Conservation (phyloP, 1,140 invertebrate species). For the Teleogryllus occipitalis region DNA sequence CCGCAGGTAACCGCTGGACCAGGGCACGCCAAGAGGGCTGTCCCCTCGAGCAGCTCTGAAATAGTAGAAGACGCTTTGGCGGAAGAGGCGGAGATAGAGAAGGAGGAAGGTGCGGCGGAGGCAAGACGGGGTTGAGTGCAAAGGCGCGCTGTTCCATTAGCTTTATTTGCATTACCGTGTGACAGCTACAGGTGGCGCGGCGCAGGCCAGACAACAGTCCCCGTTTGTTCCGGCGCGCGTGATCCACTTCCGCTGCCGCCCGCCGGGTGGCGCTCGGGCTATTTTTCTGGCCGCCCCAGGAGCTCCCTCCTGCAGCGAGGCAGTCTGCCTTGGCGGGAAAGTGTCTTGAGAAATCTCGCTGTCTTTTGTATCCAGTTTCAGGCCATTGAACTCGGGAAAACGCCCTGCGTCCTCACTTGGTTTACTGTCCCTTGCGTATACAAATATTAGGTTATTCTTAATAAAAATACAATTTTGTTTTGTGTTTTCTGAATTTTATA, state of each 20-base stretch:
- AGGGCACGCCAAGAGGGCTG: background rate
- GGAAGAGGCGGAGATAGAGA: too few species aligned
- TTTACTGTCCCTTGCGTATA: too few species aligned
- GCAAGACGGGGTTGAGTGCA: too few species aligned
- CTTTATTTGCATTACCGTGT: background rate
- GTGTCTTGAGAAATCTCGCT: background rate
- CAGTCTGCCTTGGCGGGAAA: background rate
- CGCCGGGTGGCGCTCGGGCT: background rate
- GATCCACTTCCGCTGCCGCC: background rate
- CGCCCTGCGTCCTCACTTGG: too few species aligned
- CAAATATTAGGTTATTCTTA: too few species aligned
- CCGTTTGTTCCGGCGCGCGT: background rate
- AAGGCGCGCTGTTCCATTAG: background rate
- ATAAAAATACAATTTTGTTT: too few species aligned
- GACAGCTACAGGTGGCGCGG: background rate
- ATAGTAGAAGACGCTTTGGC: background rate
- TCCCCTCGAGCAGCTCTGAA: background rate
- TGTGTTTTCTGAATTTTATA: too few species aligned
- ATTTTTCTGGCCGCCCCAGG: background rate
- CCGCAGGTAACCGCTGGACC: too few species aligned
- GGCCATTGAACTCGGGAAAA: too few species aligned
- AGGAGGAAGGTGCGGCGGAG: too few species aligned
- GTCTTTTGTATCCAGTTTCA: background rate
- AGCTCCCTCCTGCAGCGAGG: background rate
- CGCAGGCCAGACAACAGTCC: background rate